Base-by-base conservation (phyloP, 2,113 vertebrate species). In the Lepidothrix coronata region DNA sequence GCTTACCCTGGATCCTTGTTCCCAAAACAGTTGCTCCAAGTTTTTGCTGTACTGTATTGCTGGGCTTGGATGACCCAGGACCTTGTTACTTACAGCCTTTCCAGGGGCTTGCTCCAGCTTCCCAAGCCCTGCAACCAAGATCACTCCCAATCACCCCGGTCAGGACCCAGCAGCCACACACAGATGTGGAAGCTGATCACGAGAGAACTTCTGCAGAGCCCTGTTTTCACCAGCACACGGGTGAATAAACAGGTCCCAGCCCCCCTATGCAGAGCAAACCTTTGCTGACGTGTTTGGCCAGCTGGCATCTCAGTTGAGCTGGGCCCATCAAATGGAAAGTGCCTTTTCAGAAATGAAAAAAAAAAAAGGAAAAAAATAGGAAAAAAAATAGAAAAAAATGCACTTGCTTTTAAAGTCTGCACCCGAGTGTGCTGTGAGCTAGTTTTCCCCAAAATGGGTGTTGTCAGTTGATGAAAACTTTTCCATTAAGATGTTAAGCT, bases 381-480 rank as follows among this genome's bases (percentile, higher is more conserved):
- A 8, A 28, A 37, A 31, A 43, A 25, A 35, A 5, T 4, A 35
- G 20, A 14, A 48, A 52, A 75, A 88, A 86, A 46, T 4, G 8
- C 12, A 6, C 55, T 90, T 80, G 24, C 48, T 91, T 90, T 86
- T 77, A 84, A 77, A 77, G 70, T 44, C 75, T 77, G 78, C 6
- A 11, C 46, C 43, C 85, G 75, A 93, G 16, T 12, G 54, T 57
- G 39, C 51, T 77, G 46, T 59, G 35, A 95, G 82, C 19, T 90
- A 83, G 62, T 83, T 96, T 95, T 77, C 91, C 91, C 90, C 79
- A 55, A 80, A 80, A 52, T 88, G 66, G 39, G 52, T 90, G 92
- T 88, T 96, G 93, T 92, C 76, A 77, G 46, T 30, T 89, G 93
- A 89, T 83, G 78, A 92, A 96, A 96, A 93, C 74, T 66, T 71